Evolutionary conservation across 1,140 invertebrate species (phyloP).

Genomic region (Delia radicum): DNA sequence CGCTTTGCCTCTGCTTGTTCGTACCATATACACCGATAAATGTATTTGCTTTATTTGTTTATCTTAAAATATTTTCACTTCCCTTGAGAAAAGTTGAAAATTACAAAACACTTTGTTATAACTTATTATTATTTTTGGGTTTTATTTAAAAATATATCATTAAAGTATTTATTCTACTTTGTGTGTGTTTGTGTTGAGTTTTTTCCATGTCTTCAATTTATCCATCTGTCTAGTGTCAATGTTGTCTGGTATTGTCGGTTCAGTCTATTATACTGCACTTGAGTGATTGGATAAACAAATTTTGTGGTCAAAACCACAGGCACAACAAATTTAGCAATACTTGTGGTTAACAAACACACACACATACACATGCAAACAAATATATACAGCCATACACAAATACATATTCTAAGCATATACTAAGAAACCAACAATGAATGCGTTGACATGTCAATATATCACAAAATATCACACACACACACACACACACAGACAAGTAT

Average conservation of each 20-base stretch:
- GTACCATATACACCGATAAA: too few relatives aligned
- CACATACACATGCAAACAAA: not conserved
- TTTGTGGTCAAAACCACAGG: constrained; percentile 20
- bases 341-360: not conserved
- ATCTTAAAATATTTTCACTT: too few relatives aligned
- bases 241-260: constrained; percentile 1
- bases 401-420: not conserved
- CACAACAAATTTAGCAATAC: constrained; percentile 21
- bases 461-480: not conserved
- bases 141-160: too few relatives aligned
- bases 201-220: not conserved
- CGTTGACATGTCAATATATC: constrained; percentile 20
- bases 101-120: too few relatives aligned
- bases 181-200: not conserved
- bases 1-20: too few relatives aligned
- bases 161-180: too few relatives aligned
- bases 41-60: too few relatives aligned
- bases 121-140: too few relatives aligned
- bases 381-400: not conserved
- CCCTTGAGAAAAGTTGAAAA: too few relatives aligned
- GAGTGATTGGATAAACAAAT: constrained; percentile 22
- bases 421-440: not conserved
- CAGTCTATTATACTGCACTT: constrained; percentile 14
- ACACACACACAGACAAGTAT: not conserved
- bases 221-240: constrained; percentile 8